Evolutionary conservation across 2,888 invertebrate species (phyloP).

Genomic region (Eristalis arbustorum): DNA sequence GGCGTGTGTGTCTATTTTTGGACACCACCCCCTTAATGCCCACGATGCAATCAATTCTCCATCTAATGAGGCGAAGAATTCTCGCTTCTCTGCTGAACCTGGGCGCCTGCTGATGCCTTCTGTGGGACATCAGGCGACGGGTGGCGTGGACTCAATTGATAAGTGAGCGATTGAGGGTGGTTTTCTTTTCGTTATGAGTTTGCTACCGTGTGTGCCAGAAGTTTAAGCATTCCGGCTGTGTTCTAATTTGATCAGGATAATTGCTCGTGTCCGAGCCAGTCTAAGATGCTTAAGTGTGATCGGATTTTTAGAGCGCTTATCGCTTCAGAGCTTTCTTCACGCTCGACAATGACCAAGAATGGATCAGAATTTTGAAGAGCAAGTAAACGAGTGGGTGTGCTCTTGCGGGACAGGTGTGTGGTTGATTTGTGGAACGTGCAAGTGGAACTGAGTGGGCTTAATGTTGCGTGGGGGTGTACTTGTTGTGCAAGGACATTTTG

Average conservation of each 20-base stretch:
- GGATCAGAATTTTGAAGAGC: not conserved
- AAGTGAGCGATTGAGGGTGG: not conserved
- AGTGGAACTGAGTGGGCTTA: not conserved
- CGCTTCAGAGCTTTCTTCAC: not conserved
- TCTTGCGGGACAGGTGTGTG: not conserved
- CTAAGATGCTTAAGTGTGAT: not conserved
- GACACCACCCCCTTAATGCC: not conserved
- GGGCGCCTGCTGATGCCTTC: not conserved
- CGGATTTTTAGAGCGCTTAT: not conserved
- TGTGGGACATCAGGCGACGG: not conserved
- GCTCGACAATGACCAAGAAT: not conserved
- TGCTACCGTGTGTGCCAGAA: not conserved
- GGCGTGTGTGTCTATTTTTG: constrained; percentile 1
- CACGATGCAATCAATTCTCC: constrained; percentile 13
- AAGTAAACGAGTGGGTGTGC: not conserved
- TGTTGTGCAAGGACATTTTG: not conserved
- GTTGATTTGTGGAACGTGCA: not conserved
- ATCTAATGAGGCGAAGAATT: constrained; percentile 3
- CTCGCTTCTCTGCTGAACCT: not conserved
- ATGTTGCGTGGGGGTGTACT: not conserved
- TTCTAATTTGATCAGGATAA: not conserved
- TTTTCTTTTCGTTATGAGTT: not conserved
- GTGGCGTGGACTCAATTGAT: not conserved
- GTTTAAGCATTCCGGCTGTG: not conserved
- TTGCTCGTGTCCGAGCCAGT: not conserved